phyloP scores from a whole-genome alignment of 2,797 vertebrate genomes.

The Galaxias olidus region DNA sequence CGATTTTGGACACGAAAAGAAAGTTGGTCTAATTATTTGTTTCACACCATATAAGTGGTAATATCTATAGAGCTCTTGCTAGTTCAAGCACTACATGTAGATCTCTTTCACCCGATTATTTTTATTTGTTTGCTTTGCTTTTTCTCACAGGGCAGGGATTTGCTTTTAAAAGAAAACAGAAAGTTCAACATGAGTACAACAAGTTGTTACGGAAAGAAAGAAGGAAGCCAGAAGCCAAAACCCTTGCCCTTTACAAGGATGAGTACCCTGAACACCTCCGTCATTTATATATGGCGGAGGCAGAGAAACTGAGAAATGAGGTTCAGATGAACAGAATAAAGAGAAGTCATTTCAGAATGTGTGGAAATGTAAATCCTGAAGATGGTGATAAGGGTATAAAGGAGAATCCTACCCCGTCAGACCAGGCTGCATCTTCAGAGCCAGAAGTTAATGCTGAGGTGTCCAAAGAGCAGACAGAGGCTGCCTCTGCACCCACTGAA shows the following conservation, averaged over 20 bases:
- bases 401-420: not conserved
- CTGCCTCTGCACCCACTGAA: slow-evolving; percentile 26
- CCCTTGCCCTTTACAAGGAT: slow-evolving; percentile 70
- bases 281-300: slow-evolving; percentile 92
- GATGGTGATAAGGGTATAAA: slow-evolving; percentile 2
- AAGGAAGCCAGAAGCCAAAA: slow-evolving; percentile 41
- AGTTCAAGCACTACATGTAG: too few species aligned
- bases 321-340: slow-evolving; percentile 61
- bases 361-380: not conserved
- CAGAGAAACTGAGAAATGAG: slow-evolving; percentile 75
- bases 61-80: too few species aligned
- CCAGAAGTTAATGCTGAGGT: slow-evolving; percentile 21
- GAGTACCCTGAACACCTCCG: slow-evolving; percentile 90
- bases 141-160: slow-evolving; percentile 86
- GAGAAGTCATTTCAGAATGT: slow-evolving; percentile 56
- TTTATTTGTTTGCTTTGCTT: slow-evolving; percentile 24
- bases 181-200: slow-evolving; percentile 84
- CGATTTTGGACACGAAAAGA: too few species aligned
- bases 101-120: not conserved
- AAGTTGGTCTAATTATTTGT: too few species aligned
- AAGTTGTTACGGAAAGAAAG: slow-evolving; percentile 80
- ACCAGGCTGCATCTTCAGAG: slow-evolving; percentile 13
- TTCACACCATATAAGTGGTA: too few species aligned
- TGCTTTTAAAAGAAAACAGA: slow-evolving; percentile 86
- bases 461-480: slow-evolving; percentile 22